Evolutionary conservation across 2,888 invertebrate genomes (phyloP), one percentile per base, ranked within the genome.

Genomic region (Crematogaster levior): DNA sequence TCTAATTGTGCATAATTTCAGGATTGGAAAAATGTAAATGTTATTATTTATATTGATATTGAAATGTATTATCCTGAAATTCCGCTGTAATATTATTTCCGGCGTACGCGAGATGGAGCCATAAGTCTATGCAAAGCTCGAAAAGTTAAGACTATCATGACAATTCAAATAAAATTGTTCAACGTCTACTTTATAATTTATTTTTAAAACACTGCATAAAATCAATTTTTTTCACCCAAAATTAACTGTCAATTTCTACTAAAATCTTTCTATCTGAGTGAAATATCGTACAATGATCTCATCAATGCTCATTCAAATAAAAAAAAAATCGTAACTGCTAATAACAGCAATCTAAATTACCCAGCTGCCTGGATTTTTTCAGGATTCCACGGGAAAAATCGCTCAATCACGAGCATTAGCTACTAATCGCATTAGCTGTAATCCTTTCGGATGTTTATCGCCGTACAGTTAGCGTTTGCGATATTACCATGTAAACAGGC

Each of bases 381-480:
- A 66, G n/a, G 5, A n/a, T 10, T 12, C 6, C 12, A 9, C 21
- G 10, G 18, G 63, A n/a, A 37, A 65, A 37, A 1, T 18, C 12
- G 18, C 18, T 56, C 53, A 81, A 84, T 77, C 84, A 63, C 77
- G 72, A 81, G 27, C 24, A 56, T 43, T n/a, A n/a, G n/a, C 15
- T 24, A 18, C 56, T 86, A 84, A 86, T 84, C 68, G 60, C 53
- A 70, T 86, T 86, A 86, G 48, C 74, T 70, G 34, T 74, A 84
- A 86, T 81, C 73, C 65, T 27, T 43, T 15, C 21, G 30, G 46
- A 46, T 53, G 66, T 63, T 84, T 82, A 82, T 86, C 84, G 60
- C 10, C 63, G 24, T 27, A 24, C 58, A 65, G 72, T 65, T 48
- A 79, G 61, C 60, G 66, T 12, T 21, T 27, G 40, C 60, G 68